Evolutionary conservation across 1,140 invertebrate genomes (phyloP).

Genomic region (Panonychus citri): DNA sequence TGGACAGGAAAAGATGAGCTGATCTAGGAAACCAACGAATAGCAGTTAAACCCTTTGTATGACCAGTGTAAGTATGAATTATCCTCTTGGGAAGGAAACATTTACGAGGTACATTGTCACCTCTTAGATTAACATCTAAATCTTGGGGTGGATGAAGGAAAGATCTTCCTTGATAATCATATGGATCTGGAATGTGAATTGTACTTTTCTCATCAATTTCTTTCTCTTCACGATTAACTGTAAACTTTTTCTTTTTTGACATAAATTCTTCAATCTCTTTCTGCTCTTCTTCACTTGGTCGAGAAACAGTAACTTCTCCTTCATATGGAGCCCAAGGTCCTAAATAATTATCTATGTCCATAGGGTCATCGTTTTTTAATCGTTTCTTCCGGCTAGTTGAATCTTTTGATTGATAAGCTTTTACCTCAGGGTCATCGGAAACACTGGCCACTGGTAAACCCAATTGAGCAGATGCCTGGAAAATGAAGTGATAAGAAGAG

Average conservation of each 20-base stretch:
- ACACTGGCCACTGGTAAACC: constrained; percentile 4
- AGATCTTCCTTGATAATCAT: constrained; percentile 88
- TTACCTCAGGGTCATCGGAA: constrained; percentile 67
- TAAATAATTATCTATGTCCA: constrained; percentile 78
- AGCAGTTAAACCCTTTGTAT: constrained; percentile 86
- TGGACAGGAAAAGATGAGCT: constrained; percentile 80
- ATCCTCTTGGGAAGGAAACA: constrained; percentile 94
- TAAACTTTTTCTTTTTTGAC: constrained; percentile 53
- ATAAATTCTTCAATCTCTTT: constrained; percentile 79
- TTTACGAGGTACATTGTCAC: constrained; percentile 71
- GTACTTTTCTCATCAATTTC: constrained; percentile 80
- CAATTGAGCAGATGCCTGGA: not conserved
- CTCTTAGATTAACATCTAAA: constrained; percentile 63
- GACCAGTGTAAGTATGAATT: constrained; percentile 87
- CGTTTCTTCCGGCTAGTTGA: constrained; percentile 59
- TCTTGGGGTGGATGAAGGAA: constrained; percentile 84
- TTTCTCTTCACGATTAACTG: constrained; percentile 52
- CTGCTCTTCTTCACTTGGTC: constrained; percentile 67
- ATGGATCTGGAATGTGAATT: constrained; percentile 76
- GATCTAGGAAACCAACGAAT: constrained; percentile 86
- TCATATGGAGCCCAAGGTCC: constrained; percentile 90
- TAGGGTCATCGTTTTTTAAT: constrained; percentile 63
- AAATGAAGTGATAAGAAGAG: too few relatives aligned
- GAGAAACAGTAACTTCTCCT: constrained; percentile 59
- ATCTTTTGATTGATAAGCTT: constrained; percentile 23